These are phyloP conservation scores for Saturnia pavonia DNA, from an alignment of 2,888 invertebrate species.

Conservation along the genomic window DNA sequence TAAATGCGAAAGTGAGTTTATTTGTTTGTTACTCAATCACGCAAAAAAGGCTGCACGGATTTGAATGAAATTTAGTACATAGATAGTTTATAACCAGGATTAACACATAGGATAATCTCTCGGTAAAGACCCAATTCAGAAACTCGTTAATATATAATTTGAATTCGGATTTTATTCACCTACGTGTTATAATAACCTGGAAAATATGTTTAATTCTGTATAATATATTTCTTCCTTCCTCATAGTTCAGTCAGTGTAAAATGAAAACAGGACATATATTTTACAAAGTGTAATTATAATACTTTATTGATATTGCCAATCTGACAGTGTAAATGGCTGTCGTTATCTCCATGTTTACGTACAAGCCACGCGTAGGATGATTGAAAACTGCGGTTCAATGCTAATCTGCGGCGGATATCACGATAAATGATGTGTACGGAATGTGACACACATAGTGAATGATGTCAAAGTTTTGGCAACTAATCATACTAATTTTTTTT, in stretches of 20 bases:
- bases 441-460: slow-evolving; percentile 13
- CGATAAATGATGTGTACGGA: slow-evolving; percentile 35
- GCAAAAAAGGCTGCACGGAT: too few species aligned
- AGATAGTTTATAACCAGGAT: too few species aligned
- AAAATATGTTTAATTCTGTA: too few species aligned
- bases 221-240: neutral
- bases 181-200: too few species aligned
- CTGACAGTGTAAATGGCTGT: slow-evolving; percentile 32
- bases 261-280: neutral
- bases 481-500: too few species aligned
- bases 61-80: too few species aligned
- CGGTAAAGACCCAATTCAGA: too few species aligned
- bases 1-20: too few species aligned
- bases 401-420: slow-evolving; percentile 43
- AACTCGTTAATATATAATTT: too few species aligned
- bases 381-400: slow-evolving; percentile 57
- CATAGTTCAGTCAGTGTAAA: neutral
- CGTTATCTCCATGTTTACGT: slow-evolving; percentile 25
- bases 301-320: neutral
- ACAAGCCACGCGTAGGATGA: slow-evolving; percentile 39
- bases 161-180: too few species aligned
- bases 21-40: too few species aligned
- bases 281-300: neutral
- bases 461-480: neutral
- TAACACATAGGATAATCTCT: too few species aligned